phyloP scores from a whole-genome alignment of 2,888 invertebrate genomes.

The Diarsia rubi region DNA sequence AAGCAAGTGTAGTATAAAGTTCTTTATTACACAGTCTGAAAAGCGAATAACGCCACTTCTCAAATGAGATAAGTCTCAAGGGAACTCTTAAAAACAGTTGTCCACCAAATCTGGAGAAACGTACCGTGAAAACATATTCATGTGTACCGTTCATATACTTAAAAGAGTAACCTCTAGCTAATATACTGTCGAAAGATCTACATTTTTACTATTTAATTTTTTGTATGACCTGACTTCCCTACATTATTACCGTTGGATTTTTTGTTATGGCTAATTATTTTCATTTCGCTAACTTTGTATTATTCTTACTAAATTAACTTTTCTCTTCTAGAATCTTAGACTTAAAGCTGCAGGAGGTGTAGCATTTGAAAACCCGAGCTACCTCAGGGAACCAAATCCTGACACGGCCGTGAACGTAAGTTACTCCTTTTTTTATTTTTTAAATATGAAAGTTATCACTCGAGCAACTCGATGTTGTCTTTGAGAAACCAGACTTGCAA shows the following conservation, averaged over 20 bases:
- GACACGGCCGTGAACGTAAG: conserved; percentile 94
- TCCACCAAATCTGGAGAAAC: too few relatives aligned
- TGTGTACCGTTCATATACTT: too few relatives aligned
- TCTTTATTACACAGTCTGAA: too few relatives aligned
- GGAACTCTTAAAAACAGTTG: too few relatives aligned
- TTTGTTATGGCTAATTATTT: not conserved
- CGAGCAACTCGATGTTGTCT: not conserved
- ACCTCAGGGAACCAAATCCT: conserved; percentile 94
- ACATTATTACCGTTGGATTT: not conserved
- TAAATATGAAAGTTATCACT: not conserved
- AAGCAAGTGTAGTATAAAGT: too few relatives aligned
- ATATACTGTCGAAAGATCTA: not conserved
- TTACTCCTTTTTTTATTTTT: conserved; percentile 38
- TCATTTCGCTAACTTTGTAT: not conserved
- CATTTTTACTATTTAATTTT: too few relatives aligned
- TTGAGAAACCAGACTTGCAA: not conserved
- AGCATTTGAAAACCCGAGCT: conserved; percentile 96
- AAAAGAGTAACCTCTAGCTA: not conserved
- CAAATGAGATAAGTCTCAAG: too few relatives aligned
- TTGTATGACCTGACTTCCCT: too few relatives aligned
- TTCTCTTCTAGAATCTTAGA: conserved; percentile 89
- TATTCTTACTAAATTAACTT: not conserved
- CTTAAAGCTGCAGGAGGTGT: conserved; percentile 94
- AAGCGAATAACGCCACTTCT: too few relatives aligned
- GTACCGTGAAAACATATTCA: too few relatives aligned